A percentile compares a stretch with the other conserved stretches of the same genome.
These are phyloP conservation scores for Opisthograptis luteolata DNA, from an alignment of 2,888 invertebrate genomes.

Conservation along the genomic window DNA sequence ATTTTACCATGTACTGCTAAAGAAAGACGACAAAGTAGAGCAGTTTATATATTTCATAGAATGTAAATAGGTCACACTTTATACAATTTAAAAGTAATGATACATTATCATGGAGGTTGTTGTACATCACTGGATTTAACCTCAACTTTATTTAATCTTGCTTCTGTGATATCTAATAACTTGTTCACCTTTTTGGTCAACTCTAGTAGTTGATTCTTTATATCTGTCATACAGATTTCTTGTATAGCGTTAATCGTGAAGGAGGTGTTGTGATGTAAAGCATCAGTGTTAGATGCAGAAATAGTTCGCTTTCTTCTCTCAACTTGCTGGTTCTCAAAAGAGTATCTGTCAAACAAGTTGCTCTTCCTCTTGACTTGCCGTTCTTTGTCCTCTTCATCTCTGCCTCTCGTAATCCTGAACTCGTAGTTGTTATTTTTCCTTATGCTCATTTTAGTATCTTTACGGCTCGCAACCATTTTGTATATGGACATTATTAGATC, in stretches of 20 bases:
- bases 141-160: constrained; percentile 66
- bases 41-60: no score
- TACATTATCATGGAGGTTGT: constrained; percentile 50
- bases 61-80: no score
- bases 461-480: constrained; percentile 88
- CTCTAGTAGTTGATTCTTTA: constrained; percentile 71
- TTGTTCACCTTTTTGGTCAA: constrained; percentile 72
- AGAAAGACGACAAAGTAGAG: no score
- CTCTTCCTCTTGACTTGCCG: constrained; percentile 75
- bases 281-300: constrained; percentile 54
- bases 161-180: constrained; percentile 68
- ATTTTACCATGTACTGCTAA: no score
- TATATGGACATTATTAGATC: constrained; percentile 90
- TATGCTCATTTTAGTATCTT: constrained; percentile 83
- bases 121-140: constrained; percentile 45
- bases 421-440: constrained; percentile 78
- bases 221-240: constrained; percentile 79
- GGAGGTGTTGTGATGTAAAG: constrained; percentile 52
- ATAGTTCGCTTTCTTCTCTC: constrained; percentile 69
- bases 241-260: constrained; percentile 73
- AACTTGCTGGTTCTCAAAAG: constrained; percentile 71
- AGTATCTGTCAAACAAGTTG: constrained; percentile 73
- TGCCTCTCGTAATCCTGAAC: constrained; percentile 62
- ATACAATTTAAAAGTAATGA: not conserved
- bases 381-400: constrained; percentile 58